Evolutionary conservation across 2,113 vertebrate species (phyloP).

Genomic region (Apistogramma diplotaenia): DNA sequence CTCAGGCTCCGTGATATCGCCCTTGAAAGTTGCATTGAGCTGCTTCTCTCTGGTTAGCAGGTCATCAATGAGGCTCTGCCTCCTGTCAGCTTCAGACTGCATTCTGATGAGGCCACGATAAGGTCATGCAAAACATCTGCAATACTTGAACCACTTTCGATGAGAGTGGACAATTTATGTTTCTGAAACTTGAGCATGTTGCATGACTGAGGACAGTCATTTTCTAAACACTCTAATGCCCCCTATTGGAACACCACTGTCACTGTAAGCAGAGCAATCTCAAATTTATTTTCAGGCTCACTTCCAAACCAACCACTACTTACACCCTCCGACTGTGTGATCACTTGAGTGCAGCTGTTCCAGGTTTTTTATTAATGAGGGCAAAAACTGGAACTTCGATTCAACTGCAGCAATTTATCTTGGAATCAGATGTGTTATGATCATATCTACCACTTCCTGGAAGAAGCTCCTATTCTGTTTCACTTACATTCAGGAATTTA

Average conservation of each 20-base stretch:
- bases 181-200: not conserved
- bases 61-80: slow-evolving; percentile 92
- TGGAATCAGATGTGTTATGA: not conserved
- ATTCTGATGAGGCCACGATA: slow-evolving; percentile 78
- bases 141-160: not conserved
- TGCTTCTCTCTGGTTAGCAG: slow-evolving; percentile 89
- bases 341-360: not conserved
- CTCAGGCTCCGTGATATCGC: slow-evolving; percentile 80
- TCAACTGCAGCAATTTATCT: not conserved
- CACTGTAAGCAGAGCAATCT: slow-evolving; percentile 7
- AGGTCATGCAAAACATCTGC: not conserved
- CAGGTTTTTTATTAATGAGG: not conserved
- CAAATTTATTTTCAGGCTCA: no score
- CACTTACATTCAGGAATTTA: not conserved
- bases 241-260: slow-evolving; percentile 43
- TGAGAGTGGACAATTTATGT: not conserved
- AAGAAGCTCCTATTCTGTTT: not conserved
- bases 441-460: not conserved
- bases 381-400: not conserved
- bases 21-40: slow-evolving; percentile 87
- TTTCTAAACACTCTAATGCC: slow-evolving; percentile 56
- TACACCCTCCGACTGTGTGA: not conserved
- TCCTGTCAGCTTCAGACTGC: slow-evolving; percentile 91
- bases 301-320: not conserved
- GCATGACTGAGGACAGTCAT: not conserved